Conservation (phyloP, 53 echinoderm and acorn worm species). For the Paelopatides confundens region DNA sequence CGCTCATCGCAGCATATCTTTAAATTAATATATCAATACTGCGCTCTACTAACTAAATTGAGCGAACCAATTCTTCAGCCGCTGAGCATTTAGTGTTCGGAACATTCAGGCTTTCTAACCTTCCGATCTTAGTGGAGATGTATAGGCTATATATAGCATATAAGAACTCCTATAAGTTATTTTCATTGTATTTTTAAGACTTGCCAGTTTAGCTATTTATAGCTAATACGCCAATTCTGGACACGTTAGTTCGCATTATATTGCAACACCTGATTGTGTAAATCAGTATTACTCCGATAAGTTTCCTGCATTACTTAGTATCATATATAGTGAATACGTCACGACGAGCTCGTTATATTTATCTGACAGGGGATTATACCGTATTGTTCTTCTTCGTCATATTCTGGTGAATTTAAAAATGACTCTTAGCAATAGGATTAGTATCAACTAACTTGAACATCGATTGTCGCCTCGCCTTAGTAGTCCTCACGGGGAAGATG, state of each 20-base stretch:
- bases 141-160: no score
- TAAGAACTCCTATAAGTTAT: no score
- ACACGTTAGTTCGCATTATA: no score
- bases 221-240: no score
- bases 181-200: neutral
- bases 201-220: neutral
- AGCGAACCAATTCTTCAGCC: neutral
- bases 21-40: neutral
- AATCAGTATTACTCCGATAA: no score
- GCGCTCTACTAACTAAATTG: neutral
- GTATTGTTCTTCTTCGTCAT: neutral
- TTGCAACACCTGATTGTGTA: no score
- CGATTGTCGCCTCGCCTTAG: neutral
- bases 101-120: no score
- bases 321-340: constrained; percentile 1
- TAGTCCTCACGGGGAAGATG: neutral
- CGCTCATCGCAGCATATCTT: no score
- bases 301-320: neutral
- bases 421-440: constrained; percentile 11
- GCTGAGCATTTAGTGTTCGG: no score
- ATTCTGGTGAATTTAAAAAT: neutral
- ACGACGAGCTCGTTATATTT: neutral
- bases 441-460: constrained; percentile 2
- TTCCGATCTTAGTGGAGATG: no score
- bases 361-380: neutral